Base-by-base conservation (phyloP, 2,888 invertebrate genomes). In the Girardia tigrina region DNA sequence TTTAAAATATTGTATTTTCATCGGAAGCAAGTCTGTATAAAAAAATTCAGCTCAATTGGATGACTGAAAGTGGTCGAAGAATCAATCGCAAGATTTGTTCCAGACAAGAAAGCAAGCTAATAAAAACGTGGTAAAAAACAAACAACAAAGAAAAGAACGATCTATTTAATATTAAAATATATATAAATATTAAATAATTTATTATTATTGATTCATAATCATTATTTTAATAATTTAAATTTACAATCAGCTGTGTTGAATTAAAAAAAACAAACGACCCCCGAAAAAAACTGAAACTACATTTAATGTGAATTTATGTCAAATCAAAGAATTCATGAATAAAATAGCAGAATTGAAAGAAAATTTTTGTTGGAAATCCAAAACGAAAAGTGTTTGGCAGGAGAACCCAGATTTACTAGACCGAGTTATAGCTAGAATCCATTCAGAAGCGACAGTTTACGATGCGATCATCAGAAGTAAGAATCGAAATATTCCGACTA, bases 321-420 rank as follows among this genome's bases (percentile, higher is more conserved):
- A n/a, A n/a, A n/a, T n/a, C 56, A n/a, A 56, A 23, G 4, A 56
- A 20, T 56, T 56, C 56, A 72, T 72, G 73, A 72, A 72, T 72
- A 72, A 72, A 72, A 36, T 72, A 14, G 26, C 73, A 72, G 73
- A 72, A 72, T n/a, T 72, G 29, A 72, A 72, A 27, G 73, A 72
- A 72, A 72, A 72, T 26, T 72, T 72, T 72, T 72, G 73, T 29
- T 72, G 73, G 73, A 72, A 72, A 72, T 72, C 73, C 2, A 72
- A 72, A 72, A 72, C 73, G 8, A 72, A 72, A 72, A 72, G 73
- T 29, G 73, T 72, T 72, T 72, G 73, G 73, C 73, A 72, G 36
- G 73, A 72, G 29, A 72, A 72, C 20, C 73, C 73, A 2, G 73
- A 72, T 29, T 72, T 72, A 29, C 36, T 72, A 4, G 73, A 72